Percentiles rank a stretch among this genome's conserved stretches.
phyloP scores from a whole-genome alignment of 2,797 vertebrate species.

The Chelonia mydas region DNA sequence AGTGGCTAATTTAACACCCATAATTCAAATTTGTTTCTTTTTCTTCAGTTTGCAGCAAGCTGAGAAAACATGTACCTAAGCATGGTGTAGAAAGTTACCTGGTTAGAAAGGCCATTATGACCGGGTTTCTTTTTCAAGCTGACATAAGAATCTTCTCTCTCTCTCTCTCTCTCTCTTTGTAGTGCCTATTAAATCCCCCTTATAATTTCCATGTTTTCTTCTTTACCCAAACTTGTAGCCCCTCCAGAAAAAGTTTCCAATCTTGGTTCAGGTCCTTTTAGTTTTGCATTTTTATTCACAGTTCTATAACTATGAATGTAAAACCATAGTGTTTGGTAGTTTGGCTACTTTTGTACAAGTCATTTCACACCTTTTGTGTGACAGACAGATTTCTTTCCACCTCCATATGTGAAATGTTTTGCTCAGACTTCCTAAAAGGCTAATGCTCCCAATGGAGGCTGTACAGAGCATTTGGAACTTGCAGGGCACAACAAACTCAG shows the following conservation, averaged over 20 bases:
- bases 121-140: not conserved
- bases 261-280: slow-evolving; percentile 55
- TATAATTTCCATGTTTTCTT: not conserved
- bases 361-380: not conserved
- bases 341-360: not conserved
- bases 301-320: not conserved
- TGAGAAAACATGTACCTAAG: not conserved
- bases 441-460: not conserved
- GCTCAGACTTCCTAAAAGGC: not conserved
- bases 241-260: not conserved
- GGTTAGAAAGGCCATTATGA: not conserved
- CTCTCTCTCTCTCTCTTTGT: slow-evolving; percentile 45
- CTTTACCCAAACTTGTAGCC: slow-evolving; percentile 22
- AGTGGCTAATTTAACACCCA: slow-evolving; percentile 41
- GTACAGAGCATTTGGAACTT: not conserved
- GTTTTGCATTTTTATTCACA: slow-evolving; percentile 44
- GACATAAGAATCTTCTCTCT: slow-evolving; percentile 12
- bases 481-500: not conserved
- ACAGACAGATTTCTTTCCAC: not conserved
- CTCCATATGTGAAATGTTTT: not conserved
- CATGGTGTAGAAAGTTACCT: not conserved
- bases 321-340: not conserved
- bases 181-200: slow-evolving; percentile 31
- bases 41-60: not conserved
- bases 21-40: slow-evolving; percentile 1